phyloP scores from a whole-genome alignment of 2,797 vertebrate genomes.

The Cossypha polioptera region DNA sequence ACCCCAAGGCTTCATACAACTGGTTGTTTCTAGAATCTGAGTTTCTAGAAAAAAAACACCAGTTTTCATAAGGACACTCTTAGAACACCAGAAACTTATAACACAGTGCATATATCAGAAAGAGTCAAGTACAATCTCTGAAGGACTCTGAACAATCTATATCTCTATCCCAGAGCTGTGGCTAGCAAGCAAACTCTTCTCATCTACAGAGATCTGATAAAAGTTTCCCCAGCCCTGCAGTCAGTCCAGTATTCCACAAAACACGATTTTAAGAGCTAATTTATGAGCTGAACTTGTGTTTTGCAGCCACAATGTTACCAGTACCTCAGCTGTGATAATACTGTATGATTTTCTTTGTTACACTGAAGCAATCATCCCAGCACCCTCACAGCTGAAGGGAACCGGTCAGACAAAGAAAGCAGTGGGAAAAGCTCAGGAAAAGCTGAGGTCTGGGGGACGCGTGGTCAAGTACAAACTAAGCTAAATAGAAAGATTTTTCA shows the following conservation, averaged over 20 bases:
- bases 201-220: background rate
- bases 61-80: constrained; percentile 68
- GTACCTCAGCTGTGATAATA: background rate
- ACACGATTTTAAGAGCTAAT: background rate
- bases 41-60: constrained; percentile 71
- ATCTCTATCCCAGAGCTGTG: background rate
- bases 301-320: background rate
- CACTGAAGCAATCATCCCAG: background rate
- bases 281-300: background rate
- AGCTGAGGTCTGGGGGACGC: background rate
- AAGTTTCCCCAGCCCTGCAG: constrained; percentile 4
- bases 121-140: constrained; percentile 11
- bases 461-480: background rate
- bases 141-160: background rate
- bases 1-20: constrained; percentile 70
- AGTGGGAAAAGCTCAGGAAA: background rate
- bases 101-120: constrained; percentile 50
- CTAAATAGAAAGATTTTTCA: background rate
- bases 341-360: background rate
- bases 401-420: background rate
- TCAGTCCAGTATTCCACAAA: background rate
- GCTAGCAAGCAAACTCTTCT: background rate
- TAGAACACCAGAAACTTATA: constrained; percentile 50
- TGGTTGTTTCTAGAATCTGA: constrained; percentile 71
- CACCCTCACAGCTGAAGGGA: background rate